Conservation (phyloP, 2,113 vertebrate genomes). For the Centropus bengalensis region DNA sequence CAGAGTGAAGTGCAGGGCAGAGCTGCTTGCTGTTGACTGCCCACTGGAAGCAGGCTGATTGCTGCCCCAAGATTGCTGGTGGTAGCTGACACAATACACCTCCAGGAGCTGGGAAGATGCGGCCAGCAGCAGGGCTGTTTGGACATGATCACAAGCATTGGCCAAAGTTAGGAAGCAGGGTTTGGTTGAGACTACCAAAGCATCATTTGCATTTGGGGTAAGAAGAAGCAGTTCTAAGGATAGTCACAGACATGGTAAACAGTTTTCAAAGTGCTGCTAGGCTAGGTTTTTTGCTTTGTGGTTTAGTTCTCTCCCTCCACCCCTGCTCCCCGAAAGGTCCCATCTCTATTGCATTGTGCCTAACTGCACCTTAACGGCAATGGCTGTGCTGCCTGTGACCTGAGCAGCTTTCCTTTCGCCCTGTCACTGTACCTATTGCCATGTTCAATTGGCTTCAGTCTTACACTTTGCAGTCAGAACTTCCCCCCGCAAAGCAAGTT, state of each 20-base stretch:
- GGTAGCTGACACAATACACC: not conserved
- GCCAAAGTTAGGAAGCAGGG: not conserved
- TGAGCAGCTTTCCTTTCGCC: not conserved
- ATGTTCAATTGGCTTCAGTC: not conserved
- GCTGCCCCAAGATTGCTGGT: not conserved
- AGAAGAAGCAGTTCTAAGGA: not conserved
- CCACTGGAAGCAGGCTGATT: not conserved
- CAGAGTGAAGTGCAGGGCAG: not conserved
- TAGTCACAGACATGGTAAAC: not conserved
- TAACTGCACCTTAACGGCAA: not conserved
- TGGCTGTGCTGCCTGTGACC: too few species aligned
- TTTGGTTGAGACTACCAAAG: not conserved
- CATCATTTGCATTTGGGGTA: not conserved
- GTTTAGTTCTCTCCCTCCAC: too few species aligned
- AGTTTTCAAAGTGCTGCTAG: not conserved
- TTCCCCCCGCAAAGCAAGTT: not conserved
- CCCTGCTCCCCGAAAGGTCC: not conserved
- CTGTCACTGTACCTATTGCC: too few species aligned
- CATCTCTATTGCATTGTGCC: not conserved
- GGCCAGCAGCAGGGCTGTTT: not conserved
- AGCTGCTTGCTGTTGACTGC: not conserved
- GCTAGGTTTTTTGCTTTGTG: not conserved
- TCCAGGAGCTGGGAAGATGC: not conserved
- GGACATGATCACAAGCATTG: not conserved
- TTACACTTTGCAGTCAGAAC: not conserved